These are phyloP conservation scores for Pantherophis vulpinus DNA, from an alignment of 2,797 vertebrate genomes.

Conservation along the genomic window DNA sequence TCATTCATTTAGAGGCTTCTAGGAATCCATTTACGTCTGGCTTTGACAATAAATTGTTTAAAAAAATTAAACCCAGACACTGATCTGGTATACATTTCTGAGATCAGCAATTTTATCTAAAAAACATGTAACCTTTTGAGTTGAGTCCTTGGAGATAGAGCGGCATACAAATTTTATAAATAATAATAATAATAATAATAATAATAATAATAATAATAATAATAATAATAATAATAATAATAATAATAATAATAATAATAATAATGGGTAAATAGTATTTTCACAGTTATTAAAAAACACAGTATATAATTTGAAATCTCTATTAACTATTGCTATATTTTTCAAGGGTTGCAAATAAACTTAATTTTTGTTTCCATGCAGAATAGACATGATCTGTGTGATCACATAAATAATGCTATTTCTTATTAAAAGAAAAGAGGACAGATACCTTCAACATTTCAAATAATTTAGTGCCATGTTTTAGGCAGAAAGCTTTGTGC, in stretches of 20 bases:
- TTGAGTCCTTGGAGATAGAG: too few species aligned
- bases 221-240: too few species aligned
- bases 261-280: not conserved
- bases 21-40: not conserved
- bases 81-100: not conserved
- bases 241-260: too few species aligned
- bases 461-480: not conserved
- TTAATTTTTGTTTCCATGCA: not conserved
- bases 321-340: not conserved
- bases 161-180: too few species aligned
- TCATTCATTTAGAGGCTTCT: not conserved
- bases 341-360: not conserved
- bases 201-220: too few species aligned
- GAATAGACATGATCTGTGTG: not conserved
- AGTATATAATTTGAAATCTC: not conserved
- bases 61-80: too few species aligned
- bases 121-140: not conserved
- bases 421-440: not conserved
- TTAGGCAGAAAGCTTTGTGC: not conserved
- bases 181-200: too few species aligned
- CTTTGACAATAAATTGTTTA: not conserved
- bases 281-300: not conserved
- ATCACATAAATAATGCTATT: not conserved
- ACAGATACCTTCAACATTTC: not conserved
- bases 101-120: not conserved